These are phyloP conservation scores for Tokudaia tokunoshimensis DNA, from an alignment of 2,797 vertebrate species.

Conservation along the genomic window DNA sequence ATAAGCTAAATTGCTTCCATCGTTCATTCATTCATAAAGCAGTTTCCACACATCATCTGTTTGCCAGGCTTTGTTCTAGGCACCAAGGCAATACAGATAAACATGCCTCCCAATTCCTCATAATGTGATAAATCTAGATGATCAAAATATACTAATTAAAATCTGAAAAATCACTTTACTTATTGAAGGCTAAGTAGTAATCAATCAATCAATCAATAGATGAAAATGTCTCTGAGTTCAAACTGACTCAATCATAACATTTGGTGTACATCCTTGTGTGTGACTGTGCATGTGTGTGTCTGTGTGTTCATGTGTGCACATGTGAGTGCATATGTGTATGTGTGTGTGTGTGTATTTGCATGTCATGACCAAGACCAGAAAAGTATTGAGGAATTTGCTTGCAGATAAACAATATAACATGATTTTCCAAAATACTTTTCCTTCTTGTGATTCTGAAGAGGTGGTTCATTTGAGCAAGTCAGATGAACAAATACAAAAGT, in stretches of 20 bases:
- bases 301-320: neutral
- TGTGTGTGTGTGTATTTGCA: neutral
- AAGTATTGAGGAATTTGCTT: neutral
- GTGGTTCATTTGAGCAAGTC: neutral
- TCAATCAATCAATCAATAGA: neutral
- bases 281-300: too few species aligned
- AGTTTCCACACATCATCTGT: neutral
- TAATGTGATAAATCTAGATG: neutral
- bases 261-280: neutral
- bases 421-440: neutral
- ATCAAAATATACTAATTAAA: neutral
- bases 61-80: constrained; percentile 19
- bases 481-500: neutral
- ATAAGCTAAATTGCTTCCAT: constrained; percentile 23
- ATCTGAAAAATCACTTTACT: constrained; percentile 5
- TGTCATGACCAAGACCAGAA: neutral
- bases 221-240: neutral
- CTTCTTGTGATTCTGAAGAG: neutral
- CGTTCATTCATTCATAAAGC: constrained; percentile 54
- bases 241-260: neutral
- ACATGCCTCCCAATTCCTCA: neutral
- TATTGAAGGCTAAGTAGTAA: neutral
- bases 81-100: neutral
- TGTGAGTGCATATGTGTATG: too few species aligned
- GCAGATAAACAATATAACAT: neutral